Base-by-base conservation (phyloP, 2,113 vertebrate species). In the Girardinichthys multiradiatus region DNA sequence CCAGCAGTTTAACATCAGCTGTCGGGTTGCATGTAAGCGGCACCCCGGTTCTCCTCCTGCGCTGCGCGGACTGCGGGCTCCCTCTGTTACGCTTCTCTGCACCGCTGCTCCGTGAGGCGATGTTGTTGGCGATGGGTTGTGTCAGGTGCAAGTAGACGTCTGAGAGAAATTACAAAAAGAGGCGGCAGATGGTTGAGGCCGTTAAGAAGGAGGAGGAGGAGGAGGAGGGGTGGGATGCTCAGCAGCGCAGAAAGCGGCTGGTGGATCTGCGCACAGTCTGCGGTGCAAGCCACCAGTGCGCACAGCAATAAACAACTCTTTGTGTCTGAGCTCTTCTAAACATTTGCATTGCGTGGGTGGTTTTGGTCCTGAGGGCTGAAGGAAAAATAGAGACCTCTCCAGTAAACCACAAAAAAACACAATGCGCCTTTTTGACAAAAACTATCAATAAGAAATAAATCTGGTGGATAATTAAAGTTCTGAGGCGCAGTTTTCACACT, bases 181-280 rank as follows among this genome's bases (percentile, higher is more conserved):
- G 79, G 75, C 70, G 70, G 78, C 87, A 90, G 90, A 87, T 90
- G 89, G 85, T 29, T 33, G 69, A 27, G 64, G 54, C 29, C 63
- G 77, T 77, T 60, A 19, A 57, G 24, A 74, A 45, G 65, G 63
- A 24, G 59, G 26, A 51, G 31, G 70, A 42, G 35, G 63, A 64
- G 57, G 60, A 39, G 72, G 74, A 48, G 12, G 27, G 35, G 71
- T 66, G 37, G 9, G 28, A 1, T 65, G 68, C 61, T 74, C 64
- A 28, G 72, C 29, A 15, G 59, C 58, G 33, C 59, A 66, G 26
- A 63, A 9, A 61, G 74, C 58, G 45, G 48, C 39, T 65, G 51
- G 26, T 68, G 68, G 39, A 37, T 35, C 54, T 74, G 68, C 61
- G 45, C 73, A 68, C 70, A 65, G 59, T 74, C 65, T 72, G 81